Conservation (phyloP, 1,140 invertebrate genomes). For the Megathymus violae region DNA sequence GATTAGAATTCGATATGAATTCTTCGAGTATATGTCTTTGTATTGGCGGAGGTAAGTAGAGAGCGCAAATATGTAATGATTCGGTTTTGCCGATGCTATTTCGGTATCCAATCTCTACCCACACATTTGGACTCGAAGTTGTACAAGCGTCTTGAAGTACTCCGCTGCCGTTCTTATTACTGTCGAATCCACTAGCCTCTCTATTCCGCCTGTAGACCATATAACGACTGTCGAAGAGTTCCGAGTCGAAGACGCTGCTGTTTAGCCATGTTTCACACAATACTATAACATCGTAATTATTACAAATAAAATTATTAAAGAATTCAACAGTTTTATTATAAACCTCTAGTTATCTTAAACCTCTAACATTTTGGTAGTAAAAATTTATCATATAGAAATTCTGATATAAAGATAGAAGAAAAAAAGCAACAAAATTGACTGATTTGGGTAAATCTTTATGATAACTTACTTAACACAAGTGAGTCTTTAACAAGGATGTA, state of each 20-base stretch:
- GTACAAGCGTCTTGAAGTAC: slow-evolving; percentile 6
- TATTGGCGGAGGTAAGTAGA: slow-evolving; percentile 1
- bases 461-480: too few relatives aligned
- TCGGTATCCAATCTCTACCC: neutral
- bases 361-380: too few relatives aligned
- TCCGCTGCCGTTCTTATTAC: slow-evolving; percentile 1
- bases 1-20: slow-evolving; percentile 9
- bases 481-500: neutral
- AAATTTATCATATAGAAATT: too few relatives aligned
- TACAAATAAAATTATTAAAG: slow-evolving; percentile 6
- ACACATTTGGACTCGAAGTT: slow-evolving; percentile 13
- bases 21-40: slow-evolving; percentile 9
- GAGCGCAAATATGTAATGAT: neutral
- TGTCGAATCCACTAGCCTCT: slow-evolving; percentile 1
- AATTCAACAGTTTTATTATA: slow-evolving; percentile 14
- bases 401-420: slow-evolving; percentile 12
- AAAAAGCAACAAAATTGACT: neutral
- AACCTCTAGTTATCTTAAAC: too few relatives aligned
- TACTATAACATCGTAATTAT: too few relatives aligned
- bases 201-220: slow-evolving; percentile 14
- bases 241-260: too few relatives aligned
- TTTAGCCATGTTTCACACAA: slow-evolving; percentile 20
- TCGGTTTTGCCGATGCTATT: too few relatives aligned
- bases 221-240: slow-evolving; percentile 12
- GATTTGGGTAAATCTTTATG: too few relatives aligned